These are phyloP conservation scores for Podarcis siculus DNA, from an alignment of 2,797 vertebrate genomes.

Conservation along the genomic window DNA sequence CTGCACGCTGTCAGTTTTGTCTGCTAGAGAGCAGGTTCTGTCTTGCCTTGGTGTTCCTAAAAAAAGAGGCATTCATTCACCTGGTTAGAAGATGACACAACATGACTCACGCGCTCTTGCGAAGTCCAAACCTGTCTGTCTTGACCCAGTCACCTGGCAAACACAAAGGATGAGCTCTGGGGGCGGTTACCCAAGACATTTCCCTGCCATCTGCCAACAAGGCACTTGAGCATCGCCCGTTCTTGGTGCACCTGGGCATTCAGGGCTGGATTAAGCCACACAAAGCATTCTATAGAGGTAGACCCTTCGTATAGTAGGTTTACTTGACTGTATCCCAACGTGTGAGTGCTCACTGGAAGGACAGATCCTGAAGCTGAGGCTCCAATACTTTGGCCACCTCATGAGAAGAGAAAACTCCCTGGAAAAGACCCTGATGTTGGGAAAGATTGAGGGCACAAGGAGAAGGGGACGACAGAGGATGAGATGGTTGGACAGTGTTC, in stretches of 20 bases:
- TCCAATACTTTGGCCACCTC: no score
- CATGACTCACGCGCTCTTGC: neutral
- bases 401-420: no score
- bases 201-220: neutral
- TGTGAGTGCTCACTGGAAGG: no score
- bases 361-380: no score
- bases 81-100: neutral
- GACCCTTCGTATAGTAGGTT: no score
- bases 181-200: neutral
- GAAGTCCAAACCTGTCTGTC: conserved; percentile 2
- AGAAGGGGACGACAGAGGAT: no score
- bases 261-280: neutral
- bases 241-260: neutral
- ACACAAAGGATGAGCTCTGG: neutral
- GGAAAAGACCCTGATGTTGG: no score
- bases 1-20: neutral
- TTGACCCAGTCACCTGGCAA: conserved; percentile 20
- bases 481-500: no score
- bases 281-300: no score
- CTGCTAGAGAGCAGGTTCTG: neutral
- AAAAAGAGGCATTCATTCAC: neutral
- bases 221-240: neutral
- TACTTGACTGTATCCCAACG: no score
- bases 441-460: no score
- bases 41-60: neutral